These are phyloP conservation scores for Priocnemis perturbator DNA, from an alignment of 2,888 invertebrate species.

Conservation along the genomic window DNA sequence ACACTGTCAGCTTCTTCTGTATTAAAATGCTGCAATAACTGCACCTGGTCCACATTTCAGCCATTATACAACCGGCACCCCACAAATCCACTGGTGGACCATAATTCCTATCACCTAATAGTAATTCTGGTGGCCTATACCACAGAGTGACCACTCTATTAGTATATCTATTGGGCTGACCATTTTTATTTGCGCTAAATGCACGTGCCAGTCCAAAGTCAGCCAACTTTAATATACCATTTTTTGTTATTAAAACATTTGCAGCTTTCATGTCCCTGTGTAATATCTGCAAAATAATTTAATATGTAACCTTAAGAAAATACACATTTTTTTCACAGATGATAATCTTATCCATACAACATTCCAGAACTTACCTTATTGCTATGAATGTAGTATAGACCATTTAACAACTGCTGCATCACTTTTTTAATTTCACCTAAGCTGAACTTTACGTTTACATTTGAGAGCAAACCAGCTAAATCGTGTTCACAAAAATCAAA, in stretches of 20 bases:
- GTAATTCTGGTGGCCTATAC: constrained; percentile 88
- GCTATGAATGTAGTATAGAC: constrained; percentile 96
- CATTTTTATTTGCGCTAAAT: constrained; percentile 91
- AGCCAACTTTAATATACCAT: constrained; percentile 94
- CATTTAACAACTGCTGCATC: constrained; percentile 90
- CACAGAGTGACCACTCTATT: constrained; percentile 98
- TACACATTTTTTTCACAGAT: neutral
- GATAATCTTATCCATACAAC: neutral
- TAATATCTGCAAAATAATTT: constrained; percentile 78
- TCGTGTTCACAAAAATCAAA: constrained; percentile 99
- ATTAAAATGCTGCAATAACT: neutral
- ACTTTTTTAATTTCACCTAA: constrained; percentile 98
- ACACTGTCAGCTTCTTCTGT: neutral
- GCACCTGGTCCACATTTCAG: constrained; percentile 97
- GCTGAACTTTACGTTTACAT: constrained; percentile 96
- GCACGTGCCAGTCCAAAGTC: constrained; percentile 98
- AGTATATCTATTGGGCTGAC: constrained; percentile 92
- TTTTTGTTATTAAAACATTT: constrained; percentile 97
- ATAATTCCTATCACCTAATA: constrained; percentile 93
- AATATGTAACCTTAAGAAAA: neutral
- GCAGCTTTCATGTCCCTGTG: constrained; percentile 99
- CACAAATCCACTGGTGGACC: constrained; percentile 98
- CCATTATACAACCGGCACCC: constrained; percentile 99
- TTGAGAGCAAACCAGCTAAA: constrained; percentile 95
- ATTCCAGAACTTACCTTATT: constrained; percentile 82